phyloP scores from a whole-genome alignment of 2,113 vertebrate species.

The Dipodomys spectabilis region DNA sequence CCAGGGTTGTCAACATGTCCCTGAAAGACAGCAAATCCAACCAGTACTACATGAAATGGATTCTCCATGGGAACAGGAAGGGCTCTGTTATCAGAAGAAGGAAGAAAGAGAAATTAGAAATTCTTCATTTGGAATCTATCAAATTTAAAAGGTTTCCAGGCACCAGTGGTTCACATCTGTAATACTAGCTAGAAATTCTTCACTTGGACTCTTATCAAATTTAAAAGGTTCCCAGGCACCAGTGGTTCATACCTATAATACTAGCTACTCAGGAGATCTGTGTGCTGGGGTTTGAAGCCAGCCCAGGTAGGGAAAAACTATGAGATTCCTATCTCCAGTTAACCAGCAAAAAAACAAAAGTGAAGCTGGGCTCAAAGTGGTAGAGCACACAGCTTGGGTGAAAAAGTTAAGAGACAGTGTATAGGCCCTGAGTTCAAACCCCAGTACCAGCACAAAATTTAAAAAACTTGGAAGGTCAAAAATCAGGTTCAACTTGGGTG shows the following conservation, averaged over 20 bases:
- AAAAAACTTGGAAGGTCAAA: not conserved
- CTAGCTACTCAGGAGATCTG: too few species aligned
- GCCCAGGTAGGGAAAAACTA: too few species aligned
- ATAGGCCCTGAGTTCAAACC: too few species aligned
- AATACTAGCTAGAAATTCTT: conserved; percentile 4
- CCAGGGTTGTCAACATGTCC: not conserved
- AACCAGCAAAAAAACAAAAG: too few species aligned
- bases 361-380: too few species aligned
- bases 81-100: not conserved
- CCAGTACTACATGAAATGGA: not conserved
- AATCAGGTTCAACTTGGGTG: not conserved
- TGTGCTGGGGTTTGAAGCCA: too few species aligned
- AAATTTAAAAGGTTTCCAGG: not conserved
- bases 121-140: not conserved
- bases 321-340: too few species aligned
- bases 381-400: too few species aligned
- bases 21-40: not conserved
- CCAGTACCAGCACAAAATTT: too few species aligned
- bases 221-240: not conserved
- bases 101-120: not conserved
- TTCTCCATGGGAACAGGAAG: not conserved
- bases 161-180: too few species aligned
- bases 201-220: not conserved
- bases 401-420: too few species aligned
- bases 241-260: too few species aligned